Conservation (phyloP, 2,797 vertebrate species). For the Onychomys leucogaster region DNA sequence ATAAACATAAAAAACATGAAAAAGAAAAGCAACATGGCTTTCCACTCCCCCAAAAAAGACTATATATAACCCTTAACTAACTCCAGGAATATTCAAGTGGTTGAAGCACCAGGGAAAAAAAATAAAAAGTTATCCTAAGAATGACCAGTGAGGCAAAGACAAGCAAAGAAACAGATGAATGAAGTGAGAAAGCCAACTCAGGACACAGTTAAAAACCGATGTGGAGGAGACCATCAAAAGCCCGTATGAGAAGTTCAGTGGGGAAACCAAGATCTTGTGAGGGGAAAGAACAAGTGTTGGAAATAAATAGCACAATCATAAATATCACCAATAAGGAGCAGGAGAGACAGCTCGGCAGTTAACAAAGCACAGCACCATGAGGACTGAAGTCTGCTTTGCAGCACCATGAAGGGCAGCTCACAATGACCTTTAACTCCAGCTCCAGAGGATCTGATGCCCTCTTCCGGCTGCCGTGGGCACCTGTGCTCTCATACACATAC, state of each 20-base stretch:
- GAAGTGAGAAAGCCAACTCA: background rate
- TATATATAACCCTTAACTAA: background rate
- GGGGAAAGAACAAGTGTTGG: background rate
- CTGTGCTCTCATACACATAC: background rate
- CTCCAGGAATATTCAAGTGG: background rate
- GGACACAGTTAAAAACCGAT: background rate
- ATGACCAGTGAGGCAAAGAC: background rate
- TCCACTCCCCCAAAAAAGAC: background rate
- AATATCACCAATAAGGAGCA: background rate
- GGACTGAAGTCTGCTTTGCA: background rate
- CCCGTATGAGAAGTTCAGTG: background rate
- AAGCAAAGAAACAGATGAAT: background rate
- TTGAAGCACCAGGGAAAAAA: background rate
- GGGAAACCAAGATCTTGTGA: background rate
- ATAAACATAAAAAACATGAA: background rate
- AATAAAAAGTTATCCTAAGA: background rate
- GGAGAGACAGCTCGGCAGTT: background rate
- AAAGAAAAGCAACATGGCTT: background rate
- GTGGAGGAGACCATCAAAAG: background rate
- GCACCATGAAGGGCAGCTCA: background rate
- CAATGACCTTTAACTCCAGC: background rate
- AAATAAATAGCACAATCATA: background rate
- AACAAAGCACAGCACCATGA: background rate
- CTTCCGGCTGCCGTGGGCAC: background rate
- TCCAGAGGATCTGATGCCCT: background rate